A percentile compares a stretch with the other conserved stretches of the same genome.
These are phyloP conservation scores for Sinhomidia bicolor DNA, from an alignment of 2,888 invertebrate genomes.

Conservation along the genomic window DNA sequence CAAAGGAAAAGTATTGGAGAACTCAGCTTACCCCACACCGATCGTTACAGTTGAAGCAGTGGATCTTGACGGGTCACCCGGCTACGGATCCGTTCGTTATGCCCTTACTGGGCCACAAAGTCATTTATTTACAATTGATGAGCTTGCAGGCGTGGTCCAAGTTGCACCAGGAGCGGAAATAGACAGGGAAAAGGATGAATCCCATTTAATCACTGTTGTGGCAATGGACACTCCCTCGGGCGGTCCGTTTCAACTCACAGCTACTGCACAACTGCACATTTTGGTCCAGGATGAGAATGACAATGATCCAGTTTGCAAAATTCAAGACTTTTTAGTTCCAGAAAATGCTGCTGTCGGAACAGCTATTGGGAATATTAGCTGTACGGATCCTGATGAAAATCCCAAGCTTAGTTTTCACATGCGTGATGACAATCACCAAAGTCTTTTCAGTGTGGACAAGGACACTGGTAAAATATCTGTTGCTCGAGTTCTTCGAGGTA, in stretches of 20 bases:
- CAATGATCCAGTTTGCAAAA: slow-evolving; percentile 87
- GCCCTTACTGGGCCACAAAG: slow-evolving; percentile 88
- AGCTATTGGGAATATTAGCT: slow-evolving; percentile 87
- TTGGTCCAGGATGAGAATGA: slow-evolving; percentile 88
- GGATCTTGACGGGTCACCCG: slow-evolving; percentile 85
- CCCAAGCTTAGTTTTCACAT: slow-evolving; percentile 74
- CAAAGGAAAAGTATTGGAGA: slow-evolving; percentile 88
- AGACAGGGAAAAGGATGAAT: slow-evolving; percentile 88
- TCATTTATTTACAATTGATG: slow-evolving; percentile 88
- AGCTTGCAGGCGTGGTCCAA: slow-evolving; percentile 86
- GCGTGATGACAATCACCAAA: slow-evolving; percentile 75
- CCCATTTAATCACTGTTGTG: slow-evolving; percentile 87
- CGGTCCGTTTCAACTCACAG: slow-evolving; percentile 86
- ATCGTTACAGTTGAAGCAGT: slow-evolving; percentile 87
- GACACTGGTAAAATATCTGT: slow-evolving; percentile 75
- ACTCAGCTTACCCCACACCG: slow-evolving; percentile 86
- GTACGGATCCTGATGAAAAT: slow-evolving; percentile 88
- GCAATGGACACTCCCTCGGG: slow-evolving; percentile 89
- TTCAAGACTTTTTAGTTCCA: slow-evolving; percentile 88
- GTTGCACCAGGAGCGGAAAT: slow-evolving; percentile 85
- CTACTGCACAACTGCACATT: slow-evolving; percentile 84
- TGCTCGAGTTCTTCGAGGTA: slow-evolving; percentile 74
- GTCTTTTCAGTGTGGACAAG: slow-evolving; percentile 76
- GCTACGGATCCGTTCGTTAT: slow-evolving; percentile 88
- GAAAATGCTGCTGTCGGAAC: slow-evolving; percentile 88